Evolutionary conservation across 1,140 invertebrate species (phyloP).

Genomic region (Trypoxylus dichotomus): DNA sequence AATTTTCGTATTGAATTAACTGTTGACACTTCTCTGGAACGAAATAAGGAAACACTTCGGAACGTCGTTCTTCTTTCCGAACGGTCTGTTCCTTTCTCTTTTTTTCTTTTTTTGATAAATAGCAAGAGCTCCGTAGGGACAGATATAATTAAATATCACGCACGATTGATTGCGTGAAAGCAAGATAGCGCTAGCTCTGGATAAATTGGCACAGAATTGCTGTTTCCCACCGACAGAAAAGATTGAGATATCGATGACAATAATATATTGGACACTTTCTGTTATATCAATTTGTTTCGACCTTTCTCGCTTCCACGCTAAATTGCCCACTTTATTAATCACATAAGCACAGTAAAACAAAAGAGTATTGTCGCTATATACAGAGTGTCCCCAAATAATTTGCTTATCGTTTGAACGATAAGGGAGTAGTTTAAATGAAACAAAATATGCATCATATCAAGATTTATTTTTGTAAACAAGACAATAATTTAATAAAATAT

Average conservation of each 20-base stretch:
- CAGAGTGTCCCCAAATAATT: neutral
- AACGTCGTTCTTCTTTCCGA: neutral
- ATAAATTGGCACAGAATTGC: neutral
- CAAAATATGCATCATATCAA: too few relatives aligned
- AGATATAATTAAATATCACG: slow-evolving; percentile 22
- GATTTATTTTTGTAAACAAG: too few relatives aligned
- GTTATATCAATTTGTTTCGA: slow-evolving; percentile 9
- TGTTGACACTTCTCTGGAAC: neutral
- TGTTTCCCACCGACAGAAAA: neutral
- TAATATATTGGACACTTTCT: slow-evolving; percentile 16
- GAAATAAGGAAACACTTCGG: neutral
- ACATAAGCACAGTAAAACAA: neutral
- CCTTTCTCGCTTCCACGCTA: neutral
- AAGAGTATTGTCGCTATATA: neutral
- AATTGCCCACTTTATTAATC: slow-evolving; percentile 7
- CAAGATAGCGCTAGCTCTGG: neutral
- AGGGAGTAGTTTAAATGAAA: too few relatives aligned
- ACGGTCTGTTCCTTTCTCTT: neutral
- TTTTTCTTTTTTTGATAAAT: slow-evolving; percentile 20
- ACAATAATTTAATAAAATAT: too few relatives aligned
- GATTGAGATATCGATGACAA: slow-evolving; percentile 8
- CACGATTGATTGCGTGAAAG: slow-evolving; percentile 15
- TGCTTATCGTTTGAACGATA: too few relatives aligned
- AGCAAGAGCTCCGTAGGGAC: neutral
- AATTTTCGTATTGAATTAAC: neutral